A percentile compares a stretch with the other conserved stretches of the same genome.
Evolutionary conservation across 2,888 invertebrate genomes (phyloP).

Genomic region (Saturnia pavonia): DNA sequence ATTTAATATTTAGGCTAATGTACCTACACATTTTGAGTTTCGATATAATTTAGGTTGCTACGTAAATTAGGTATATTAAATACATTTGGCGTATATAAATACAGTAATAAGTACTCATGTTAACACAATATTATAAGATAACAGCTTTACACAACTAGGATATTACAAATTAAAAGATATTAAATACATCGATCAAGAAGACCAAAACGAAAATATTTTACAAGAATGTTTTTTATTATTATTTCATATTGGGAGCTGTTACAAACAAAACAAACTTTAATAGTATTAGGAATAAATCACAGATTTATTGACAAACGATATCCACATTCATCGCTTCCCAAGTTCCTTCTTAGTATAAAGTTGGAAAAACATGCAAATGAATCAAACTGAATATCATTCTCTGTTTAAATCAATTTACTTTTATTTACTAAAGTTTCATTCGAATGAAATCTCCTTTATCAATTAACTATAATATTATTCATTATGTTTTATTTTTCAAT

Average conservation of each 20-base stretch:
- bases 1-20: no score
- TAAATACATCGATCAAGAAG: not conserved
- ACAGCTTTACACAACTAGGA: not conserved
- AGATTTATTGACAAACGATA: constrained; percentile 53
- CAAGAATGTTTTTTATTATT: no score
- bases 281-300: constrained; percentile 33
- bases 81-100: no score
- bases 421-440: not conserved
- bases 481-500: not conserved
- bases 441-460: not conserved
- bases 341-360: constrained; percentile 7
- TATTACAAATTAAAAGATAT: not conserved
- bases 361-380: constrained; percentile 17
- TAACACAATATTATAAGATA: not conserved
- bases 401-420: not conserved
- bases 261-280: constrained; percentile 21
- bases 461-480: not conserved
- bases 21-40: no score
- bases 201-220: not conserved
- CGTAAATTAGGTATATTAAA: no score
- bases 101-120: not conserved
- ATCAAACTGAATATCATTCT: not conserved
- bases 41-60: no score
- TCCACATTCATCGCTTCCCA: constrained; percentile 35
- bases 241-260: no score